phyloP scores from a whole-genome alignment of 2,888 invertebrate species.

The Laothoe populi region DNA sequence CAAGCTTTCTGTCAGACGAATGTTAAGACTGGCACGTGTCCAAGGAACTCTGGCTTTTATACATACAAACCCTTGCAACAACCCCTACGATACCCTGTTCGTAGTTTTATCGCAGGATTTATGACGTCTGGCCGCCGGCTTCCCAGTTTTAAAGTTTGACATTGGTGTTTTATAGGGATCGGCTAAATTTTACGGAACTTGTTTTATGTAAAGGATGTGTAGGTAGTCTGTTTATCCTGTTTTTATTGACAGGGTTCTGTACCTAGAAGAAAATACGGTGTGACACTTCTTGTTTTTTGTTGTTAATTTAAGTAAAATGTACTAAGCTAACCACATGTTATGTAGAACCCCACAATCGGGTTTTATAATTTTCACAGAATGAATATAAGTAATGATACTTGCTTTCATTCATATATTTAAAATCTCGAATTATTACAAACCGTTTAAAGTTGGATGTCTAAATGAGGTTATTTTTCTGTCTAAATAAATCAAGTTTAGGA shows the following conservation, averaged over 20 bases:
- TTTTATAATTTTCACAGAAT: too few species aligned
- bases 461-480: too few species aligned
- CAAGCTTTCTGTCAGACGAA: background rate
- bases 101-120: conserved; percentile 18
- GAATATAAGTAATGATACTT: too few species aligned
- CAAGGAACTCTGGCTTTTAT: background rate
- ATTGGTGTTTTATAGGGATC: conserved; percentile 11
- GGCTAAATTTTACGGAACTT: background rate
- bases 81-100: background rate
- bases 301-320: too few species aligned
- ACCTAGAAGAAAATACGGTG: too few species aligned
- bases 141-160: conserved; percentile 4
- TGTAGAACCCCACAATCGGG: too few species aligned
- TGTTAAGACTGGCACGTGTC: conserved; percentile 11
- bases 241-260: too few species aligned
- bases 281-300: too few species aligned
- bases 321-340: too few species aligned
- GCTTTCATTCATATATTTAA: too few species aligned
- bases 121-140: conserved; percentile 15
- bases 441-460: too few species aligned
- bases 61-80: background rate
- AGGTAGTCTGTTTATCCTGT: background rate
- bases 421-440: too few species aligned
- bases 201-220: background rate
- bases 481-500: background rate